Evolutionary conservation across 2,113 vertebrate species (phyloP).

Genomic region (Marmota monax): DNA sequence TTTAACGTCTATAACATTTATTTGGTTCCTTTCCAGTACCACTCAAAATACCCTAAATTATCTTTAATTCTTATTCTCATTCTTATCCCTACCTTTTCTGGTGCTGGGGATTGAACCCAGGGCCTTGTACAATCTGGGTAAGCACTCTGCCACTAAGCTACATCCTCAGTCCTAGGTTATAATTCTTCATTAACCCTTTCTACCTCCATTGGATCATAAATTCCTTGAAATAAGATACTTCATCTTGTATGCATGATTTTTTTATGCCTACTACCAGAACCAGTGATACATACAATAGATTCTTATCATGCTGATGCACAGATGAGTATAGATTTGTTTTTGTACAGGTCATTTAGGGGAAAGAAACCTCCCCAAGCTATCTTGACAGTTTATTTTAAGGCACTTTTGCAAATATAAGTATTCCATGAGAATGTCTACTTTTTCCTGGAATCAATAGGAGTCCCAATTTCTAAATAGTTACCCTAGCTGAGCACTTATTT

Average conservation of each 20-base stretch:
- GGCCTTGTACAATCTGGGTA: neutral
- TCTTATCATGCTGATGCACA: neutral
- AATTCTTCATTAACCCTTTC: neutral
- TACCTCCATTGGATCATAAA: neutral
- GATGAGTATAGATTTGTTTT: slow-evolving; percentile 45
- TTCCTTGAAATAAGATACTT: neutral
- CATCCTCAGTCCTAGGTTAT: neutral
- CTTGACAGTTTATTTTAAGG: slow-evolving; percentile 75
- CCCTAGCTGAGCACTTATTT: neutral
- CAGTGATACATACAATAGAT: neutral
- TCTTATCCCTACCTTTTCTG: neutral
- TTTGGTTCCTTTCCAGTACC: neutral
- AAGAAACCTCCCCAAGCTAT: slow-evolving; percentile 70
- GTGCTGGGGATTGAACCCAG: neutral
- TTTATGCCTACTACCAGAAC: neutral
- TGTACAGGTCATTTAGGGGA: slow-evolving; percentile 43
- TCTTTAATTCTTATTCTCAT: neutral
- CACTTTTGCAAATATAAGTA: slow-evolving; percentile 71
- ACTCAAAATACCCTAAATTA: neutral
- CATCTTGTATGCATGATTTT: neutral
- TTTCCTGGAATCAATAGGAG: slow-evolving; percentile 35
- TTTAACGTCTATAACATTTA: neutral
- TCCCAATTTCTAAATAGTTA: slow-evolving; percentile 40
- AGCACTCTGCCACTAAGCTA: neutral
- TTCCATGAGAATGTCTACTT: slow-evolving; percentile 56